Evolutionary conservation across 2,797 vertebrate species (phyloP), one percentile per base, ranked within the genome.

Genomic region (Gorsachius magnificus): DNA sequence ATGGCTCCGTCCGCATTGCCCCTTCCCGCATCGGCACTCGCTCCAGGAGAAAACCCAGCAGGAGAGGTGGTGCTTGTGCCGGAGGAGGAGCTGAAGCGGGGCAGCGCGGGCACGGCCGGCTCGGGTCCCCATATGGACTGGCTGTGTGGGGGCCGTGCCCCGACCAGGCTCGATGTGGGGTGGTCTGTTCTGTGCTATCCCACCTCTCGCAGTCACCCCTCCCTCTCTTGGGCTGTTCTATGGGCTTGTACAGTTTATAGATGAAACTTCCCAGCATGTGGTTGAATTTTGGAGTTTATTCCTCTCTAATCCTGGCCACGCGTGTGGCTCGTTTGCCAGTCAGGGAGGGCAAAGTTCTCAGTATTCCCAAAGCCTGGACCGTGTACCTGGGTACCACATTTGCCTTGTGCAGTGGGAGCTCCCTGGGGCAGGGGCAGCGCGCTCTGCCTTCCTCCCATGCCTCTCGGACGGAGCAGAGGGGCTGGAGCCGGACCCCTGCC

Each of bases 161-260:
- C 26, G 48, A 3, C 21, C 28, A 31, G 10, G 3, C 5, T 18
- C 1, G 0, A 1, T 25, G n/a, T 28, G 5, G 24, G 19, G 41
- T n/a, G 10, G 7, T 38, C 81, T 79, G 48, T 10, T 58, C 13
- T 19, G 6, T 16, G 13, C 33, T 43, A 64, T 11, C 25, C 56
- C 29, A 21, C 2, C 2, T 38, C 71, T 66, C 2, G 0, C 29
- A 21, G 2, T 56, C 33, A 4, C 31, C 45, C 33, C 10, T 66
- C 36, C 31, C 31, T 31, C 6, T 48, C 68, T 57, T 20, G 21
- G 31, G 19, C 48, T 74, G 1, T 58, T 43, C 41, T 19, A 0
- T 66, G 38, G 17, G 8, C 54, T 63, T 60, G 28, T 48, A 15
- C 16, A 10, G 38, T 25, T 43, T 83, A 75, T 60, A 78, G 14